Percentiles rank a stretch among this genome's conserved stretches.
phyloP scores from a whole-genome alignment of 2,888 invertebrate species.

The Ornithoptera priamus region DNA sequence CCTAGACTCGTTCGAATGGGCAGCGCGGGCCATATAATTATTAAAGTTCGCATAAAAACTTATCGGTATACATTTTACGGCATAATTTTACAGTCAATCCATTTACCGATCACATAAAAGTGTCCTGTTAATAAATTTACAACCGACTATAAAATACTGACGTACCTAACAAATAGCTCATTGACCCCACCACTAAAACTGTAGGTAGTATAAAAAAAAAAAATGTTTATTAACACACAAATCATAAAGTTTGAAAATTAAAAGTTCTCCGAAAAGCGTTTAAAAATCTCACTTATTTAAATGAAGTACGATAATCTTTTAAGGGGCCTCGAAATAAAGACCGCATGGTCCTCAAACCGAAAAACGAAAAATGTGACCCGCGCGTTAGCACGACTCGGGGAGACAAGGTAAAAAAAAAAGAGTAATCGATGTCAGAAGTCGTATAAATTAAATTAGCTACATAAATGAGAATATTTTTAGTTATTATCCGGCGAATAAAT shows the following conservation, averaged over 20 bases:
- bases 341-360: slow-evolving; percentile 32
- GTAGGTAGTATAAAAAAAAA: slow-evolving; percentile 13
- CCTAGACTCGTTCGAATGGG: neutral
- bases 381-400: slow-evolving; percentile 39
- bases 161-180: slow-evolving; percentile 8
- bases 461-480: slow-evolving; percentile 29
- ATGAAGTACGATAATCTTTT: slow-evolving; percentile 28
- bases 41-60: slow-evolving; percentile 17
- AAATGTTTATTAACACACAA: slow-evolving; percentile 19
- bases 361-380: slow-evolving; percentile 36
- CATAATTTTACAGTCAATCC: slow-evolving; percentile 16
- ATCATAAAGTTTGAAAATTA: slow-evolving; percentile 29
- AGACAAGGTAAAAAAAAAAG: slow-evolving; percentile 15
- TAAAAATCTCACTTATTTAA: slow-evolving; percentile 24
- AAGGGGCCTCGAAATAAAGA: slow-evolving; percentile 30
- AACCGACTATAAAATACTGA: slow-evolving; percentile 24
- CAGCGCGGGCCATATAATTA: slow-evolving; percentile 2
- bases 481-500: slow-evolving; percentile 12
- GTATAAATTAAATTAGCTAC: slow-evolving; percentile 43
- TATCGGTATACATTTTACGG: slow-evolving; percentile 21
- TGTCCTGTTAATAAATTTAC: slow-evolving; percentile 27
- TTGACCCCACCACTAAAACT: slow-evolving; percentile 19
- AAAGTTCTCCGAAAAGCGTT: slow-evolving; percentile 25
- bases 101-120: slow-evolving; percentile 26
- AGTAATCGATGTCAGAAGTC: slow-evolving; percentile 36